Base-by-base conservation (phyloP, 2,797 vertebrate species). In the Pterois miles region DNA sequence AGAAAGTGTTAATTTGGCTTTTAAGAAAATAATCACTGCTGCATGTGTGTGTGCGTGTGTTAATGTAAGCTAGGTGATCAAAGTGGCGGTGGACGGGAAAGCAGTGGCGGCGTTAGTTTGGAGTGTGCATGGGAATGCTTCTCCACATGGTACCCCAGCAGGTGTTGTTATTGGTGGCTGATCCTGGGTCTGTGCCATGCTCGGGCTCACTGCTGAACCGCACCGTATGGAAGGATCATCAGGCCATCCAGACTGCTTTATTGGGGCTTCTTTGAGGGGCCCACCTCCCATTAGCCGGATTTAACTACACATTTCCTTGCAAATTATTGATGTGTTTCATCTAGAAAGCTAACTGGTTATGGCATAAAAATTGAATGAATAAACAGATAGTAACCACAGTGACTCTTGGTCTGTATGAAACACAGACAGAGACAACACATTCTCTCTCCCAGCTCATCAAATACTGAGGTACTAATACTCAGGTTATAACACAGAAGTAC, bases 1-100 rank as follows among this genome's bases (percentile, higher is more conserved):
- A 3, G 4, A 59, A 74, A 65, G 63, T 88, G 86, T 79, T 88
- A 86, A 85, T 91, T 63, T 85, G 71, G 23, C 81, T 79, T 67
- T 81, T 71, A 63, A 52, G 78, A 59, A 56, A 72, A 33, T n/a
- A 27, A 64, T 27, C 33, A 33, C 31, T 43, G 65, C 12, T 71
- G 62, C 11, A 2, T 27, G 40, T 36, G 6, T 13, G 50, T 52
- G 22, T 23, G 38, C 23, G 50, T 69, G 63, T 56, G 72, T 59
- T 57, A 34, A 72, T 71, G 65, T 13, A 78, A 79, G 75, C 2
- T 76, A 69, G 75, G 64, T 29, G 58, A 50, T 27, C 62, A 22
- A 18, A 71, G 80, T 1, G 53, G 76, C 56, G 59, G 76, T 74
- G 81, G 80, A 50, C 81, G 85, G 81, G 70, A 78, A 80, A 71